Percentiles rank a stretch among this genome's conserved stretches.
These are phyloP conservation scores for Norana najaformis DNA, from an alignment of 2,888 invertebrate species.

Conservation along the genomic window DNA sequence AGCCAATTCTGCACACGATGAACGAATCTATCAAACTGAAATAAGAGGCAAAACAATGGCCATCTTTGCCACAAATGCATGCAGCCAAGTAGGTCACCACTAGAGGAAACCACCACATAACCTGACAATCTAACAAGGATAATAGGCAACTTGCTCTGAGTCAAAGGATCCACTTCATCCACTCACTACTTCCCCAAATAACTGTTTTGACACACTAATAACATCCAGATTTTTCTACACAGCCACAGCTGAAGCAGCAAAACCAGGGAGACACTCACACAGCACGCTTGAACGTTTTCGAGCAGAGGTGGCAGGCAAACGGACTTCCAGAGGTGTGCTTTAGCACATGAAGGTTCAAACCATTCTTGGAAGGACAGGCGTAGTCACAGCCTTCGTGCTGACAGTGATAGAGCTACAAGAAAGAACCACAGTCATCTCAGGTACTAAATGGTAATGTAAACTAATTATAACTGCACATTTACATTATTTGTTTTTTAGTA, in stretches of 20 bases:
- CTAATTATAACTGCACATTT: not conserved
- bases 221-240: not conserved
- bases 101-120: not conserved
- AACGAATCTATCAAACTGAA: not conserved
- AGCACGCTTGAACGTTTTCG: constrained; percentile 31
- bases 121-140: not conserved
- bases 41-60: not conserved
- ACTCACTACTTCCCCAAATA: not conserved
- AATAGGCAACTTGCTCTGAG: too few species aligned
- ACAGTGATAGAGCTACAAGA: constrained; percentile 26
- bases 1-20: too few species aligned
- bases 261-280: not conserved
- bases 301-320: constrained; percentile 29
- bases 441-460: not conserved
- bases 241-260: not conserved
- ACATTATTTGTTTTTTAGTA: too few species aligned
- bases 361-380: constrained; percentile 30
- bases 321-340: constrained; percentile 28
- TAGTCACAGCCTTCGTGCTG: constrained; percentile 30
- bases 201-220: not conserved
- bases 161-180: not conserved
- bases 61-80: too few species aligned
- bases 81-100: not conserved
- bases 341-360: constrained; percentile 15
- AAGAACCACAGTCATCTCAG: constrained; percentile 5